phyloP scores from a whole-genome alignment of 2,888 invertebrate species.

The Cylloceria caligata region DNA sequence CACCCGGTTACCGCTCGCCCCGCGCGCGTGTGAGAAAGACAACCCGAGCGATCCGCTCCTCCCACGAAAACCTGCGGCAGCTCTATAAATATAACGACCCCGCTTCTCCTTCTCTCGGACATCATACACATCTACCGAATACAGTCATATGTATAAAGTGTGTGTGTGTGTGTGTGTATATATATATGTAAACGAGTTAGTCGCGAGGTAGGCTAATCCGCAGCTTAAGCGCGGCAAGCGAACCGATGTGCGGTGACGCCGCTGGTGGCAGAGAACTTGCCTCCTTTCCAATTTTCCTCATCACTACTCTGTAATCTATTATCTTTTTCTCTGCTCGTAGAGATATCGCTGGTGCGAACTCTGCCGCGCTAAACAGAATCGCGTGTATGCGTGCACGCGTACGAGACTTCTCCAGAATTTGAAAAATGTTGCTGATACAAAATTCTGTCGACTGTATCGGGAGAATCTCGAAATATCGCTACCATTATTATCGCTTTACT shows the following conservation, averaged over 20 bases:
- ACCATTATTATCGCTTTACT: too few species aligned
- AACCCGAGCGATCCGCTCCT: conserved; percentile 65
- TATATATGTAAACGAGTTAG: conserved; percentile 3
- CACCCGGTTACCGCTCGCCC: conserved; percentile 65
- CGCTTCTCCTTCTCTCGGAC: conserved; percentile 56
- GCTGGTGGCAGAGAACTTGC: conserved; percentile 25
- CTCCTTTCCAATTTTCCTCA: conserved; percentile 9
- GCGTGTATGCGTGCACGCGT: background rate
- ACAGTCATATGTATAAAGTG: background rate
- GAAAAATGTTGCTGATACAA: background rate
- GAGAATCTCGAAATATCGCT: too few species aligned
- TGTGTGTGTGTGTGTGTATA: conserved; percentile 4
- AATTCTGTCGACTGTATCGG: too few species aligned
- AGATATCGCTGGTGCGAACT: background rate
- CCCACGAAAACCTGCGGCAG: conserved; percentile 75
- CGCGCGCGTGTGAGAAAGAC: conserved; percentile 49
- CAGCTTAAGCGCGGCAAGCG: background rate
- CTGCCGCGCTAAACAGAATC: background rate
- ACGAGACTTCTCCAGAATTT: too few species aligned
- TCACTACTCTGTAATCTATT: background rate
- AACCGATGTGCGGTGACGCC: conserved; percentile 10
- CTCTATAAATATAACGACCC: conserved; percentile 75
- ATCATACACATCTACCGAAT: conserved; percentile 9
- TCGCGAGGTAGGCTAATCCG: conserved; percentile 1
- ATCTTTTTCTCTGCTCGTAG: background rate